Percentiles rank a stretch among this genome's conserved stretches.
Conservation (phyloP, 2,888 invertebrate genomes). For the Pegoplata infirma region DNA sequence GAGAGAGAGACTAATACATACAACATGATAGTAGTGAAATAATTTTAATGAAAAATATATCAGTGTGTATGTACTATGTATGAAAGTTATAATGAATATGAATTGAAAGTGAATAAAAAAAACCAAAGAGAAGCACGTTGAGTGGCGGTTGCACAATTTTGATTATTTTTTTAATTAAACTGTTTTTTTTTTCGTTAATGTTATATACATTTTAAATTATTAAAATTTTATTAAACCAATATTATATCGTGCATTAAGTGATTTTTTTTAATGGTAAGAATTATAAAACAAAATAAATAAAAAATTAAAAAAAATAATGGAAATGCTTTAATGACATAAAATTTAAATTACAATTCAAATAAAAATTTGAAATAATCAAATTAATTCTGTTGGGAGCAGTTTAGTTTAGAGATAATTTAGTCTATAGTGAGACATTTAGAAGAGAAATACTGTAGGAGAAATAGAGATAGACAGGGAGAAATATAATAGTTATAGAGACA, state of each 20-base stretch:
- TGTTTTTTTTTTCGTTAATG: not conserved
- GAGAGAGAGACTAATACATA: too few species aligned
- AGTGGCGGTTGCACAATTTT: not conserved
- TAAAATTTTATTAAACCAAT: not conserved
- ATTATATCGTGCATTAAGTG: conserved; percentile 2
- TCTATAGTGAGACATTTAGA: conserved; percentile 18
- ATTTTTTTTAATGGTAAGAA: not conserved
- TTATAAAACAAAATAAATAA: not conserved
- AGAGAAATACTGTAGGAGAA: conserved; percentile 61
- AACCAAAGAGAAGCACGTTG: not conserved
- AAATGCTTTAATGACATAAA: too few species aligned
- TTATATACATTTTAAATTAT: conserved; percentile 5
- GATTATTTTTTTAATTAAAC: not conserved
- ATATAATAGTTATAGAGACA: conserved; percentile 9
- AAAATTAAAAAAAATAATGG: not conserved
- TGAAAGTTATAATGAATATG: not conserved
- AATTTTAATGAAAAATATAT: too few species aligned
- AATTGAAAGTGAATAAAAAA: not conserved
- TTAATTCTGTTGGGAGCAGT: not conserved
- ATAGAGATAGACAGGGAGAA: conserved; percentile 20
- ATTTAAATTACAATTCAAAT: not conserved
- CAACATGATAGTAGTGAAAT: too few species aligned
- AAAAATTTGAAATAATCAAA: not conserved
- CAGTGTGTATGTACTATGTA: not conserved
- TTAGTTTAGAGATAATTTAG: conserved; percentile 32